Percentiles rank a stretch among this genome's conserved stretches.
phyloP scores from a whole-genome alignment of 2,797 vertebrate genomes.

The Linurgus olivaceus region DNA sequence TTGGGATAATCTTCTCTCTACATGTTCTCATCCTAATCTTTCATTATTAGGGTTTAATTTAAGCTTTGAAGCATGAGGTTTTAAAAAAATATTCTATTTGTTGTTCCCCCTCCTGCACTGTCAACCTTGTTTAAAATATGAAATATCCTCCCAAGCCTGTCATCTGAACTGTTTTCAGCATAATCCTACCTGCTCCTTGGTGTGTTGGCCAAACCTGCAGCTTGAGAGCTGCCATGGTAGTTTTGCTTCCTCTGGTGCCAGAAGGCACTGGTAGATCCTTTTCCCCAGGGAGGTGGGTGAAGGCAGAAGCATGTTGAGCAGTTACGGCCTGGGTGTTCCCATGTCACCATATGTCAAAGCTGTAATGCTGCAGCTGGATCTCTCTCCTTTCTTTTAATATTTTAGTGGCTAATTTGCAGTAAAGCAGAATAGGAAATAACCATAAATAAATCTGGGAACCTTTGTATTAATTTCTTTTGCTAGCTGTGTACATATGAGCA shows the following conservation, averaged over 20 bases:
- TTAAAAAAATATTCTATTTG: not conserved
- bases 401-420: constrained; percentile 53
- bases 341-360: not conserved
- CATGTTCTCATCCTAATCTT: constrained; percentile 1
- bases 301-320: not conserved
- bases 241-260: not conserved
- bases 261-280: not conserved
- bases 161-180: not conserved
- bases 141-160: not conserved
- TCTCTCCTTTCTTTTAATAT: not conserved
- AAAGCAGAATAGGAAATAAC: constrained; percentile 63
- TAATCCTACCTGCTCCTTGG: not conserved
- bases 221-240: not conserved
- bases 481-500: constrained; percentile 64
- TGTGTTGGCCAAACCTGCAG: not conserved
- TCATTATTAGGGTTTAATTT: constrained; percentile 54
- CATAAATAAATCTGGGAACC: constrained; percentile 66
- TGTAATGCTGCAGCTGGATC: not conserved
- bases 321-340: not conserved
- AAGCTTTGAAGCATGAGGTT: constrained; percentile 30
- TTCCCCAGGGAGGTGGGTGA: not conserved
- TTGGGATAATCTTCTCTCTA: constrained; percentile 47
- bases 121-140: not conserved
- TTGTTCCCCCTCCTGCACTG: not conserved
- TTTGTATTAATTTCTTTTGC: constrained; percentile 69